These are phyloP conservation scores for Cotesia chilonis DNA, from an alignment of 1,140 invertebrate genomes.

Conservation along the genomic window DNA sequence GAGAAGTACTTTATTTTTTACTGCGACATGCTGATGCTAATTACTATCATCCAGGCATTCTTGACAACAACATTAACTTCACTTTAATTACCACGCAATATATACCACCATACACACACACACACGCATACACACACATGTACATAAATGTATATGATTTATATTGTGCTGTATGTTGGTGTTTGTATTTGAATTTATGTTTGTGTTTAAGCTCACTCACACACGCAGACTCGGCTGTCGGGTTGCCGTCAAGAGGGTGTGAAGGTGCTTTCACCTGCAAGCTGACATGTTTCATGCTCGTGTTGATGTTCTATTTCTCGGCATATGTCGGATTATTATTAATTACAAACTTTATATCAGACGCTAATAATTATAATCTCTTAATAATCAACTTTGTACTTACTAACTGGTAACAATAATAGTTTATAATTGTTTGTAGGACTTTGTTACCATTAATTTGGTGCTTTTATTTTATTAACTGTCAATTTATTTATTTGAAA, in stretches of 20 bases:
- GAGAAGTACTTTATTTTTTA: conserved; percentile 21
- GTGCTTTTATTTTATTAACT: no score
- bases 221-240: no score
- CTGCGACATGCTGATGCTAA: conserved; percentile 46
- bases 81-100: conserved; percentile 45
- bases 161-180: background rate
- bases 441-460: no score
- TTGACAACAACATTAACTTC: conserved; percentile 47
- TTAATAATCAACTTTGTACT: no score
- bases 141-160: background rate
- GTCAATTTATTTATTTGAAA: no score
- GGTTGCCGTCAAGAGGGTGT: background rate
- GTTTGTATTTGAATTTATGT: conserved; percentile 10
- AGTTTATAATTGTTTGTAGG: no score
- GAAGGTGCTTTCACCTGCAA: background rate
- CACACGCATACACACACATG: background rate
- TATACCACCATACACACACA: background rate
- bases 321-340: no score
- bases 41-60: conserved; percentile 41
- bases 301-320: conserved; percentile 10
- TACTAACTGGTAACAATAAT: no score
- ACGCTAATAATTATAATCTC: no score
- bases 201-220: background rate
- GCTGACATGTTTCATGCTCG: conserved; percentile 5
- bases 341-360: no score